These are phyloP conservation scores for Pyrrhura leucotis DNA, from an alignment of 2,797 vertebrate genomes.

Conservation along the genomic window DNA sequence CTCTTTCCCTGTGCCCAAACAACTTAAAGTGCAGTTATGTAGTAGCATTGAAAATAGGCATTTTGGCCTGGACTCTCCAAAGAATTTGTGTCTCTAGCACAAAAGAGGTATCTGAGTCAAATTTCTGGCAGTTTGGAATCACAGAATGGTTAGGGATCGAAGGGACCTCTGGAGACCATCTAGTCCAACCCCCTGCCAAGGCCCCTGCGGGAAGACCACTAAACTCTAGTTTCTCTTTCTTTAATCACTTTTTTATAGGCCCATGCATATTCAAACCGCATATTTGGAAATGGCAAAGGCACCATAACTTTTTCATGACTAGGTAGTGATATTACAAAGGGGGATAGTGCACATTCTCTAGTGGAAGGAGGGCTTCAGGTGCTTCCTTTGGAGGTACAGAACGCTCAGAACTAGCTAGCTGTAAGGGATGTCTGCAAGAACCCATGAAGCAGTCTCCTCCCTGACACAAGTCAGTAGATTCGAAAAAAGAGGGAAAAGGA, in stretches of 20 bases:
- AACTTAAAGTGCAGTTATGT: neutral
- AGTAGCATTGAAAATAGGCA: neutral
- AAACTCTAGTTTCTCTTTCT: neutral
- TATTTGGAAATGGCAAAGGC: neutral
- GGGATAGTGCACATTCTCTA: neutral
- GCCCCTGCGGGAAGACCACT: neutral
- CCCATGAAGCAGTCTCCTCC: neutral
- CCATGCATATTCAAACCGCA: neutral
- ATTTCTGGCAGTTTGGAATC: neutral
- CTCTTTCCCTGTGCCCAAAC: neutral
- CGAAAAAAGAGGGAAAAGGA: neutral
- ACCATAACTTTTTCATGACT: neutral
- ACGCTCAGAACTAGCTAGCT: neutral
- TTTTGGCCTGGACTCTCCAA: neutral
- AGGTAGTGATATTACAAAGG: accelerated
- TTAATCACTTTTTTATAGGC: neutral
- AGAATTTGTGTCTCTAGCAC: neutral
- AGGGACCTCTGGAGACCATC: neutral
- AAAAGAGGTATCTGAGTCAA: neutral
- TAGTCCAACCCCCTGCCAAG: neutral
- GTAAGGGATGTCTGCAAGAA: neutral
- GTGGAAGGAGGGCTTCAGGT: neutral
- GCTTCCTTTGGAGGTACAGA: neutral
- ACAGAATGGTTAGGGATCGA: neutral
- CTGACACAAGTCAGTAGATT: neutral